Percentiles rank a stretch among this genome's conserved stretches.
Conservation (phyloP, 2,888 invertebrate species). For the Pachycephus smyrnensis region DNA sequence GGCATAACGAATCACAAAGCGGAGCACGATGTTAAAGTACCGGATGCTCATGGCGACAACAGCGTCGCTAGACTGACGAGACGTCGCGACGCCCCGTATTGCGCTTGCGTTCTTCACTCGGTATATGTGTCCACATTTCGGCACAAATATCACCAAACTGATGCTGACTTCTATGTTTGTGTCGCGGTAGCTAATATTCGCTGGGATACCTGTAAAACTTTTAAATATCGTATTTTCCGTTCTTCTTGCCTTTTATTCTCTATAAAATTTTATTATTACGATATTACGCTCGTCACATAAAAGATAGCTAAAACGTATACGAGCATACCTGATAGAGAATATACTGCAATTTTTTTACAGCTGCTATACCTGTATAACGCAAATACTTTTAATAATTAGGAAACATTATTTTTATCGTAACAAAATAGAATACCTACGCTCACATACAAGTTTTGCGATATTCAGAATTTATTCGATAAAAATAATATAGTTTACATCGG, state of each 20-base stretch:
- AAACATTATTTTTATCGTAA: background rate
- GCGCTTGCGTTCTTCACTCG: slow-evolving; percentile 27
- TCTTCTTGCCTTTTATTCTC: background rate
- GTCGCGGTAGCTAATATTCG: background rate
- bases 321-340: background rate
- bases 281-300: background rate
- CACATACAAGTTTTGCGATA: background rate
- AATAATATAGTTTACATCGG: background rate
- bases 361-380: background rate
- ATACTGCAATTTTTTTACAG: background rate
- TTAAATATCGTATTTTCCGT: background rate
- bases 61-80: slow-evolving; percentile 32
- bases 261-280: background rate
- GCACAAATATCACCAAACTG: too few relatives aligned
- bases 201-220: background rate
- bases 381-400: background rate
- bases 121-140: too few relatives aligned
- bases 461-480: background rate
- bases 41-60: slow-evolving; percentile 14
- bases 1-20: background rate
- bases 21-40: slow-evolving; percentile 27
- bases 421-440: background rate
- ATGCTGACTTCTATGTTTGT: too few relatives aligned
- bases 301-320: background rate
- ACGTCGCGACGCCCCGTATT: slow-evolving; percentile 29